Conservation (phyloP, 2,113 vertebrate genomes). For the Isurus oxyrinchus region DNA sequence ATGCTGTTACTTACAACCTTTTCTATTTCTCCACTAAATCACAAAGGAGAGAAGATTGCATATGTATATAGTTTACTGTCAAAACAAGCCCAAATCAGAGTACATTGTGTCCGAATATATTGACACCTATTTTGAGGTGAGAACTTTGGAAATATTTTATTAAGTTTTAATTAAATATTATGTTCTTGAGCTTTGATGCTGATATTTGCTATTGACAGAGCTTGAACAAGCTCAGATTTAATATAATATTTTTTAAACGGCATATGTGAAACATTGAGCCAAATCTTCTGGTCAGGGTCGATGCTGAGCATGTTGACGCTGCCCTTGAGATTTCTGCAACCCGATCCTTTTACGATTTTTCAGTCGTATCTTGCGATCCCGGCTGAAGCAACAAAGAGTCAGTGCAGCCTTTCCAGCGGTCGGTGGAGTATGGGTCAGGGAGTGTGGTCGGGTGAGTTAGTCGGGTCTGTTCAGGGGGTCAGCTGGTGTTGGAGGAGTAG, state of each 20-base stretch:
- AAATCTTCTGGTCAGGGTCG: background rate
- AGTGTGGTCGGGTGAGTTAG: too few species aligned
- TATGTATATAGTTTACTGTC: constrained; percentile 98
- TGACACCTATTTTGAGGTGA: constrained; percentile 95
- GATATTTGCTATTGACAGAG: background rate
- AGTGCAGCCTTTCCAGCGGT: background rate
- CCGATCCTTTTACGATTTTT: background rate
- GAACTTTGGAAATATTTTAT: constrained; percentile 38
- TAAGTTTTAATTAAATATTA: background rate
- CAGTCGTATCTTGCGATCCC: background rate
- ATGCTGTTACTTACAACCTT: background rate
- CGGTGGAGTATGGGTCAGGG: too few species aligned
- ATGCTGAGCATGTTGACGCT: background rate
- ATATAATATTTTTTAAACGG: background rate
- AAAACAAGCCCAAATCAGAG: constrained; percentile 98
- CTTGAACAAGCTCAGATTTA: background rate
- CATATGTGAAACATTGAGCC: background rate
- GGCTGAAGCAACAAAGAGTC: background rate
- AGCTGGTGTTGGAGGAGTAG: too few species aligned
- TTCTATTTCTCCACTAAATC: constrained; percentile 41
- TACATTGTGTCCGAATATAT: constrained; percentile 95
- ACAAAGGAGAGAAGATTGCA: constrained; percentile 86
- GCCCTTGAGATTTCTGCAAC: background rate
- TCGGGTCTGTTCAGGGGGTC: too few species aligned
- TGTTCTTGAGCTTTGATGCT: background rate